Evolutionary conservation across 2,888 invertebrate genomes (phyloP).

Genomic region (Cotesia congregata): DNA sequence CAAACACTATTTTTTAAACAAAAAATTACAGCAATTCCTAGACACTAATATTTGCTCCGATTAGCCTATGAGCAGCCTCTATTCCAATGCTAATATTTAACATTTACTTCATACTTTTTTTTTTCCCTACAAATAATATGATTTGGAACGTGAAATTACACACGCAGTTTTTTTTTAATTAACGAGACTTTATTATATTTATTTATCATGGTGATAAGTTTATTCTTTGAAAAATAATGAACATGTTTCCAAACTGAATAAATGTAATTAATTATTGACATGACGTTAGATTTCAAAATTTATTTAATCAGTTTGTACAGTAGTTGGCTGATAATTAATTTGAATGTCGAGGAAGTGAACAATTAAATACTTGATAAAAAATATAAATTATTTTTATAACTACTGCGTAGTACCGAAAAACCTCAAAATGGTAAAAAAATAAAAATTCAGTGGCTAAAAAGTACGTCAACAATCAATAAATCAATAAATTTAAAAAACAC

Average conservation of each 20-base stretch:
- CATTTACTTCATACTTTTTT: neutral
- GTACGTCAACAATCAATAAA: conserved; percentile 45
- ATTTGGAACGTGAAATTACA: too few species aligned
- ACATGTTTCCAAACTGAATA: neutral
- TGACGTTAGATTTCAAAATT: too few species aligned
- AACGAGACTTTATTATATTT: neutral
- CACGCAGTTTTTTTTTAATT: too few species aligned
- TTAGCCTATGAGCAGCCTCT: neutral
- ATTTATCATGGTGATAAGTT: neutral
- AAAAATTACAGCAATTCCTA: neutral
- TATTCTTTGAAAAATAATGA: neutral
- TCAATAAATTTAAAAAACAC: conserved; percentile 39
- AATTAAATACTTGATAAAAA: too few species aligned
- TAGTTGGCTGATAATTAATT: too few species aligned
- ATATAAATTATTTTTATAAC: too few species aligned
- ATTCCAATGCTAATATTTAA: neutral
- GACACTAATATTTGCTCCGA: neutral
- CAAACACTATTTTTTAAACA: neutral
- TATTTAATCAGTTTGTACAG: too few species aligned
- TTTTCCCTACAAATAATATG: neutral
- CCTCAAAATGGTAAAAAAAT: neutral
- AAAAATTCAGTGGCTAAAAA: conserved; percentile 36
- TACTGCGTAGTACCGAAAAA: neutral
- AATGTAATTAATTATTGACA: too few species aligned
- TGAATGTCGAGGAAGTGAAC: too few species aligned